Evolutionary conservation across 2,113 vertebrate species (phyloP).

Genomic region (Setophaga kirtlandii): DNA sequence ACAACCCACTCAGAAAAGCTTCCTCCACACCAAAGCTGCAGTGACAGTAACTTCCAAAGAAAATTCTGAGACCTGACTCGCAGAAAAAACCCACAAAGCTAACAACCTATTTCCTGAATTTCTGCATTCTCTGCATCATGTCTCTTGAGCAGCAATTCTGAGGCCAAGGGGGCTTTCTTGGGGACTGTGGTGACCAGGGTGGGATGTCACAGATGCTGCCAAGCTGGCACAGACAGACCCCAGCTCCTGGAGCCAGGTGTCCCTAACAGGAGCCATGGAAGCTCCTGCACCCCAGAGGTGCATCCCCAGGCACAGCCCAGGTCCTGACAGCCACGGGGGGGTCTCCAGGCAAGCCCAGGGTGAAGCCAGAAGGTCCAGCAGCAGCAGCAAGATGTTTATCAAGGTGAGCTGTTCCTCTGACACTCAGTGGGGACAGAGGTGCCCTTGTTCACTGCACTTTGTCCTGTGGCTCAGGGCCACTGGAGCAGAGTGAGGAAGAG

Average conservation of each 20-base stretch:
- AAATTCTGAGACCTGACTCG: not conserved
- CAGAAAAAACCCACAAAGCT: not conserved
- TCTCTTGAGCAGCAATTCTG: not conserved
- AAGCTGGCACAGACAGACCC: not conserved
- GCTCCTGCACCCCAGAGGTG: not conserved
- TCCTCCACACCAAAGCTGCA: not conserved
- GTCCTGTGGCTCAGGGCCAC: not conserved
- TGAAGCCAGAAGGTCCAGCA: not conserved
- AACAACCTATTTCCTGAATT: not conserved
- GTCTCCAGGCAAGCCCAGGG: not conserved
- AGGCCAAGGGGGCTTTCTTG: not conserved
- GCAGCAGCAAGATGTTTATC: not conserved
- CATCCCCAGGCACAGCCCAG: not conserved
- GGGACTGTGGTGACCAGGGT: not conserved
- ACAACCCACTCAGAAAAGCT: not conserved
- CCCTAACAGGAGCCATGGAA: not conserved
- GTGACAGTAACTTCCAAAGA: not conserved
- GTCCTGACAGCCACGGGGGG: not conserved
- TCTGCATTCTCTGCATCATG: not conserved
- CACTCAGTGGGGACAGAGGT: not conserved
- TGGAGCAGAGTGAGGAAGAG: not conserved
- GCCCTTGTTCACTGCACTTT: not conserved
- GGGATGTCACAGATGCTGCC: not conserved
- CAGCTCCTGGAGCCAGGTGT: not conserved
- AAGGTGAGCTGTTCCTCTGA: not conserved